phyloP scores from a whole-genome alignment of 2,888 invertebrate species.

The Operophtera brumata region DNA sequence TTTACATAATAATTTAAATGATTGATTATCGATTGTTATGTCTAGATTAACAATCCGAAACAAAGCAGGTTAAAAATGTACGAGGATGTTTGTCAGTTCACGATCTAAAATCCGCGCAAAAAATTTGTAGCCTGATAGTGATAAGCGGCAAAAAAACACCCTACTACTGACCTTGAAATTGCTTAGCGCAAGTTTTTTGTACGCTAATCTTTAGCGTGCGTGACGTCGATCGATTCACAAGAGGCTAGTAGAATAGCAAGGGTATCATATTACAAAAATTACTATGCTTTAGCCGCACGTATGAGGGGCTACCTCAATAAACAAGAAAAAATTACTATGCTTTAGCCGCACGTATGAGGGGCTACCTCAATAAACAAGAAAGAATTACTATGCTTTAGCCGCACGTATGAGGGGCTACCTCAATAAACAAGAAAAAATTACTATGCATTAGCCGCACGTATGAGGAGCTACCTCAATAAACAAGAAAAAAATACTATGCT shows the following conservation, averaged over 20 bases:
- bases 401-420: too few species aligned
- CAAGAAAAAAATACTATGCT: too few species aligned
- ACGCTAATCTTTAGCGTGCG: slow-evolving; percentile 36
- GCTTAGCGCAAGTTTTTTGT: slow-evolving; percentile 43
- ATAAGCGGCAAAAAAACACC: slow-evolving; percentile 41
- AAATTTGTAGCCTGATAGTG: slow-evolving; percentile 42
- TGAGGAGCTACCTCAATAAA: too few species aligned
- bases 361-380: too few species aligned
- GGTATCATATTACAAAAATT: slow-evolving; percentile 26
- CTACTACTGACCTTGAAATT: slow-evolving; percentile 44
- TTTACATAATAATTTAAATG: too few species aligned
- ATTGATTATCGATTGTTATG: too few species aligned
- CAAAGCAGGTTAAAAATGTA: slow-evolving; percentile 8
- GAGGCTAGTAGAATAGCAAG: slow-evolving; percentile 14
- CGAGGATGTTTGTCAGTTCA: slow-evolving; percentile 25
- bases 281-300: slow-evolving; percentile 11
- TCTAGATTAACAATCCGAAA: slow-evolving; percentile 5
- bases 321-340: too few species aligned
- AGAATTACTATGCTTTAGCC: too few species aligned
- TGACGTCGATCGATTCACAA: slow-evolving; percentile 35
- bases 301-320: slow-evolving; percentile 22
- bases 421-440: too few species aligned
- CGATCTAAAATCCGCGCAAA: slow-evolving; percentile 38
- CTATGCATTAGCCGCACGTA: too few species aligned
- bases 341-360: too few species aligned